A percentile compares a stretch with the other conserved stretches of the same genome.
Evolutionary conservation across 2,888 invertebrate genomes (phyloP).

Genomic region (Thysanoteuthis rhombus): DNA sequence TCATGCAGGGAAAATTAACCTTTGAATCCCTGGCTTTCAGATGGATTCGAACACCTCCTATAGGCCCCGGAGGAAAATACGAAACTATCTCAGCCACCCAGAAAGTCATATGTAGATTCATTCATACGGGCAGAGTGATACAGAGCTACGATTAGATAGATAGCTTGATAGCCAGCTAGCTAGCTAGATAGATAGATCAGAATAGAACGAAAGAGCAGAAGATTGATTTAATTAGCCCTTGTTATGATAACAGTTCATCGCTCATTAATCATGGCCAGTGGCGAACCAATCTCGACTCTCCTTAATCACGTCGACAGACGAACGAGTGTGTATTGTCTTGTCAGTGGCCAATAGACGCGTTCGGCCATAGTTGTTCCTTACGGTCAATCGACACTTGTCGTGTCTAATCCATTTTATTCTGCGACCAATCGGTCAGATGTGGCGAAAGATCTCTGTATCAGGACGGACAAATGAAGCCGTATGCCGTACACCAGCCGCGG

Average conservation of each 20-base stretch:
- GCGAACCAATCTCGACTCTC: neutral
- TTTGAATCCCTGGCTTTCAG: too few species aligned
- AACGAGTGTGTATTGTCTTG: neutral
- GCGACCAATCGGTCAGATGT: neutral
- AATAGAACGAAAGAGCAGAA: neutral
- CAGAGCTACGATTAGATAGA: neutral
- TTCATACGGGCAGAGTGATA: too few species aligned
- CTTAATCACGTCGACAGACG: neutral
- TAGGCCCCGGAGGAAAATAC: too few species aligned
- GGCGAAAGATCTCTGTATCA: too few species aligned
- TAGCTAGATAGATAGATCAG: neutral
- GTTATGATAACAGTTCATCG: neutral
- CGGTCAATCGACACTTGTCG: neutral
- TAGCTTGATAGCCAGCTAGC: too few species aligned
- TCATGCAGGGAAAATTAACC: too few species aligned
- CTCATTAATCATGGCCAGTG: neutral
- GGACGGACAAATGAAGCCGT: neutral
- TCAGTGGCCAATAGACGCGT: neutral
- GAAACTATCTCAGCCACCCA: too few species aligned
- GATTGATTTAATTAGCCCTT: neutral
- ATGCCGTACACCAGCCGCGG: neutral
- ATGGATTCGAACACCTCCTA: too few species aligned
- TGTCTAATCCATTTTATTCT: neutral
- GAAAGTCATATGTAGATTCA: too few species aligned
- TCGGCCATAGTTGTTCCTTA: neutral